Conservation (phyloP, 2,888 invertebrate genomes). For the Lasioglossum zephyrum region DNA sequence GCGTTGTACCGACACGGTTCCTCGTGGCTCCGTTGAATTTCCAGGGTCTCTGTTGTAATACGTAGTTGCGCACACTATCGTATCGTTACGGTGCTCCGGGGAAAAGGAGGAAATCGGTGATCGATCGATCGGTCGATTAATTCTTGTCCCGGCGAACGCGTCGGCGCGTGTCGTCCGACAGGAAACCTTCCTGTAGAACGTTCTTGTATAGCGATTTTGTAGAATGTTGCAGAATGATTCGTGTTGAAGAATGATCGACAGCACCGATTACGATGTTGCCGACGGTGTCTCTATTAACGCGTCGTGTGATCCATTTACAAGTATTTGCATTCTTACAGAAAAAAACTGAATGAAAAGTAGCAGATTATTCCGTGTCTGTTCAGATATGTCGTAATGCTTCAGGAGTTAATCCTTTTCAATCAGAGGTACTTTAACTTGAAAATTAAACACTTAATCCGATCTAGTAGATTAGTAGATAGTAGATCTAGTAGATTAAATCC, state of each 20-base stretch:
- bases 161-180: neutral
- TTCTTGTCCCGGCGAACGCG: constrained; percentile 7
- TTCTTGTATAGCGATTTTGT: neutral
- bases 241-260: constrained; percentile 5
- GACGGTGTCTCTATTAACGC: neutral
- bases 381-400: neutral
- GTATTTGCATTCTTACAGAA: neutral
- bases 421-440: too few relatives aligned
- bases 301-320: neutral
- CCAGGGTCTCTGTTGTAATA: constrained; percentile 73
- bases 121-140: constrained; percentile 64
- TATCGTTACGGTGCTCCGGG: constrained; percentile 29
- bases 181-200: constrained; percentile 10
- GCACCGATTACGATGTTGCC: neutral
- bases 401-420: neutral
- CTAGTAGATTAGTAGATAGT: too few relatives aligned
- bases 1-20: constrained; percentile 80
- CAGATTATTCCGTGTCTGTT: neutral
- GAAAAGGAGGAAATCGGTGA: constrained; percentile 61
- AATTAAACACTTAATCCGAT: too few relatives aligned
- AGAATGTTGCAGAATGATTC: neutral
- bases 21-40: constrained; percentile 79
- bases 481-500: too few relatives aligned
- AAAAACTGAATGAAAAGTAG: neutral
- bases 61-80: constrained; percentile 53